Evolutionary conservation across 2,888 invertebrate genomes (phyloP).

Genomic region (Xylocampa areola): DNA sequence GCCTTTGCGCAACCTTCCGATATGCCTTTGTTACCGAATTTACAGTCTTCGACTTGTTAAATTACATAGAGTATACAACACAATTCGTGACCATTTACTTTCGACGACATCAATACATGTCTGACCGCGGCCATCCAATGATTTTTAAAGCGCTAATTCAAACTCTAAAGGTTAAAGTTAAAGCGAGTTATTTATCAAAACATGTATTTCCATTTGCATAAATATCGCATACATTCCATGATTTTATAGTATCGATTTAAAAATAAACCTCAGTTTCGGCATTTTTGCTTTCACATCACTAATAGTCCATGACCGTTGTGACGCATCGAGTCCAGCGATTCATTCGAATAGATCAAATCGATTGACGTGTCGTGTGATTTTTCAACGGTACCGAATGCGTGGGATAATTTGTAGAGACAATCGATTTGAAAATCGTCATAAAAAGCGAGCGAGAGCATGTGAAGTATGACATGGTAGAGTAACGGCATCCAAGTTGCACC

Average conservation of each 20-base stretch:
- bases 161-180: conserved; percentile 1
- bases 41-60: conserved; percentile 53
- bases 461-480: conserved; percentile 64
- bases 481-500: conserved; percentile 49
- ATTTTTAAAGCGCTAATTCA: conserved; percentile 1
- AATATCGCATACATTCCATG: conserved; percentile 1
- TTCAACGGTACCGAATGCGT: conserved; percentile 58
- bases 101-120: conserved; percentile 9
- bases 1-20: conserved; percentile 68
- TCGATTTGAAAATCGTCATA: conserved; percentile 65
- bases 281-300: conserved; percentile 15
- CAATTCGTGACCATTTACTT: conserved; percentile 37
- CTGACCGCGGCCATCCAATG: not conserved
- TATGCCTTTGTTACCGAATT: conserved; percentile 66
- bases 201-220: conserved; percentile 8
- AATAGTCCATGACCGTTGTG: conserved; percentile 10
- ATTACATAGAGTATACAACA: conserved; percentile 31
- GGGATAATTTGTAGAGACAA: conserved; percentile 61
- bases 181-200: not conserved
- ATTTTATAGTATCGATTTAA: not conserved
- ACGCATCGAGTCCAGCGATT: conserved; percentile 14
- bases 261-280: not conserved
- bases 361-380: conserved; percentile 43
- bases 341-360: conserved; percentile 41
- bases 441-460: conserved; percentile 69